Evolutionary conservation across 2,113 vertebrate genomes (phyloP).

Genomic region (Xerus inauris): DNA sequence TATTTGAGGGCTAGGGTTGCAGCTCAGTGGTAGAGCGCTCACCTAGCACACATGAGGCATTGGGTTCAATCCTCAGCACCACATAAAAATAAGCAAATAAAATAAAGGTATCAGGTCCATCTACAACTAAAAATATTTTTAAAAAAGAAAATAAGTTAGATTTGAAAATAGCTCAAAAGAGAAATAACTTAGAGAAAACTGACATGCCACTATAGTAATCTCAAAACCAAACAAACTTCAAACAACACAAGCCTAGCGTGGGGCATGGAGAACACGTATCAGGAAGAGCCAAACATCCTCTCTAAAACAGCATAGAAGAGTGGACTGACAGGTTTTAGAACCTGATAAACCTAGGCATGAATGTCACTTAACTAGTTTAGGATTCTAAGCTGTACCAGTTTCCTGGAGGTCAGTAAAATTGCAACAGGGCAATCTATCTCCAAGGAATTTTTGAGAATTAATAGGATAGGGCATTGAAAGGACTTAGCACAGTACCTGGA

Average conservation of each 20-base stretch:
- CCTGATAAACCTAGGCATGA: neutral
- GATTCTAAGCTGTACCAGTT: neutral
- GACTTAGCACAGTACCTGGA: neutral
- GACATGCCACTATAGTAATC: neutral
- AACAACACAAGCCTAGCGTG: neutral
- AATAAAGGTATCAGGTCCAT: too few relatives aligned
- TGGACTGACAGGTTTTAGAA: neutral
- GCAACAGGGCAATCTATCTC: neutral
- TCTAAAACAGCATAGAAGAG: fast-evolving
- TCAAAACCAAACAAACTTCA: neutral
- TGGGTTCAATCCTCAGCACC: too few relatives aligned
- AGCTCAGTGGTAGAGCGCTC: too few relatives aligned
- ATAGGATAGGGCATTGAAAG: neutral
- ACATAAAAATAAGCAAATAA: too few relatives aligned
- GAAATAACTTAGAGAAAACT: neutral
- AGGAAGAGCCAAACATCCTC: neutral
- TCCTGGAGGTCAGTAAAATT: neutral
- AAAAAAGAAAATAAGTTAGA: neutral
- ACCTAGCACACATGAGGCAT: too few relatives aligned
- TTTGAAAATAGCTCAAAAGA: neutral
- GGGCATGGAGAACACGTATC: neutral
- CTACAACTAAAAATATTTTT: too few relatives aligned
- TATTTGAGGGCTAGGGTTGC: too few relatives aligned
- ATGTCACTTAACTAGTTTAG: neutral
- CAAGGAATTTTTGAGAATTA: neutral